A percentile compares a stretch with the other conserved stretches of the same genome.
Conservation (phyloP, 1,140 invertebrate species). For the Zaprionus vittiger region DNA sequence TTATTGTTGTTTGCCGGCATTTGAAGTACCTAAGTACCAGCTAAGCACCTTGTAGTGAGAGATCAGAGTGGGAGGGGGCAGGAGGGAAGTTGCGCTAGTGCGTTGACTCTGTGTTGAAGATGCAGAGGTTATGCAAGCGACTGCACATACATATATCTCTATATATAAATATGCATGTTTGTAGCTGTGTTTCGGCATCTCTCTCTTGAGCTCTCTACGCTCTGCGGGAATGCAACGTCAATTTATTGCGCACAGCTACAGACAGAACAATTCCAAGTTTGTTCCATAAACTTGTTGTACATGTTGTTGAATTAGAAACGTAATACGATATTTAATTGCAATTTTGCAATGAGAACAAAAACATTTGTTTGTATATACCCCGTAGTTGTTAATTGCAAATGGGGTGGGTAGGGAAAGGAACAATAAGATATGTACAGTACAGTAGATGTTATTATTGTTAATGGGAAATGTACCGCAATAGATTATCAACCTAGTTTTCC, state of each 20-base stretch:
- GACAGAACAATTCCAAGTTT: neutral
- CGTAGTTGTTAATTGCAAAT: neutral
- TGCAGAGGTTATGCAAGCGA: neutral
- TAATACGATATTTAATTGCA: conserved; percentile 11
- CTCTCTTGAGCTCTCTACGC: neutral
- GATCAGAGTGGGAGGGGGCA: neutral
- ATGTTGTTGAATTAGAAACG: neutral
- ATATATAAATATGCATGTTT: conserved; percentile 5
- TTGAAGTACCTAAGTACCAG: neutral
- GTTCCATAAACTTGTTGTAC: neutral
- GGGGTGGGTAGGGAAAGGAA: neutral
- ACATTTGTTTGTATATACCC: neutral
- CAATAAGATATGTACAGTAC: neutral
- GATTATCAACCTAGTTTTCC: no score
- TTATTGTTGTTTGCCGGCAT: conserved; percentile 22
- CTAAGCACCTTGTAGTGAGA: conserved; percentile 5
- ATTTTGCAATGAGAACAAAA: neutral
- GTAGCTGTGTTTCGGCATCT: neutral
- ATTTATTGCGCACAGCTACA: neutral
- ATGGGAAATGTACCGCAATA: no score
- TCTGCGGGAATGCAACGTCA: neutral
- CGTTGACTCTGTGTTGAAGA: neutral
- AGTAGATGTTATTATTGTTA: no score
- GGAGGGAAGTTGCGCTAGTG: neutral
- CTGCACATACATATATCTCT: neutral